Conservation (phyloP, 2,888 invertebrate species). For the Pheosia gnoma region DNA sequence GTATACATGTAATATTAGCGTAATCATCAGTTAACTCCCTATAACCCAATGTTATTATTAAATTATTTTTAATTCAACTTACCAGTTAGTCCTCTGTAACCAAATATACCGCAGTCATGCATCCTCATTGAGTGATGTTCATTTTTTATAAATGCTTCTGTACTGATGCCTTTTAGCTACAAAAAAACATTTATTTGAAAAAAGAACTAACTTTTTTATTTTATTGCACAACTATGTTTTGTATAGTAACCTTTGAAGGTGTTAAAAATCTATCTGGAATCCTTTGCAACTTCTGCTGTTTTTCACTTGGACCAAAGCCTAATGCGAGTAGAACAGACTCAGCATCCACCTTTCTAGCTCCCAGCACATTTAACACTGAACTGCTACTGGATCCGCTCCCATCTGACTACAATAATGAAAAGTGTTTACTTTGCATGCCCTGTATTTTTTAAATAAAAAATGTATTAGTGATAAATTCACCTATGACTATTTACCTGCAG, state of each 20-base stretch:
- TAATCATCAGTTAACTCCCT: background rate
- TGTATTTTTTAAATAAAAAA: background rate
- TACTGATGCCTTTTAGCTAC: conserved; percentile 89
- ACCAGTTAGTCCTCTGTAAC: conserved; percentile 91
- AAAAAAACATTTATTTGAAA: conserved; percentile 9
- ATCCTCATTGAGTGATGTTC: conserved; percentile 89
- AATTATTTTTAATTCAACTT: conserved; percentile 33
- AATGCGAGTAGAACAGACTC: conserved; percentile 93
- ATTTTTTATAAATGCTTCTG: conserved; percentile 89
- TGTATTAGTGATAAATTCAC: background rate
- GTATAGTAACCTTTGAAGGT: conserved; percentile 88
- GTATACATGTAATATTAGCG: background rate
- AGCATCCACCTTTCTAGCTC: conserved; percentile 93
- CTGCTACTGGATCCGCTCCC: conserved; percentile 84
- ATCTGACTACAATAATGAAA: conserved; percentile 63
- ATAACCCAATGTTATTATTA: background rate
- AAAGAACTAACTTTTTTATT: background rate
- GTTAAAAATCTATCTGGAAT: conserved; percentile 93
- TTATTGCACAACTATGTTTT: background rate
- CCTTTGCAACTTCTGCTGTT: conserved; percentile 88
- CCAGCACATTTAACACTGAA: conserved; percentile 93
- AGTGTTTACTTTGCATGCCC: background rate
- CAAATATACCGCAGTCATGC: conserved; percentile 90
- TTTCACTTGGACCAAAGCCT: conserved; percentile 90
- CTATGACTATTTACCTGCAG: conserved; percentile 62